Base-by-base conservation (phyloP, 2,113 vertebrate species). In the Tupaia tana region DNA sequence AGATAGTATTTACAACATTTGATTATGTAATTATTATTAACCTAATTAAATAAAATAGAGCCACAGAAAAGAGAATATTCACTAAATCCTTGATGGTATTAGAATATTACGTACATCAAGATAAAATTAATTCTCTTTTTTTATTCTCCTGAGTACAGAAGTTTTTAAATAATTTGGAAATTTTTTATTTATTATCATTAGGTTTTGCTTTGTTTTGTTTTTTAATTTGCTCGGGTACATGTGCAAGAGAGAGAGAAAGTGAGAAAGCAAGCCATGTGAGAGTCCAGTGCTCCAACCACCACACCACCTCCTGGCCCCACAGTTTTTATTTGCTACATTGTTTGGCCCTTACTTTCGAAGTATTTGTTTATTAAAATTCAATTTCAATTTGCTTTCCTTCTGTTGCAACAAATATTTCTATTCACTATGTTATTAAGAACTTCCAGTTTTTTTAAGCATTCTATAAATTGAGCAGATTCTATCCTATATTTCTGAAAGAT, bases 321-420 rank as follows among this genome's bases (percentile, higher is more conserved):
- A 86, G 8, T 63, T 91, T 86, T 86, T 61, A 83, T 78, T 89
- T 89, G 31, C 34, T 74, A 52, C 24, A 58, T n/a, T 88, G 52
- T 34, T 82, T 31, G n/a, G 1, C 25, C 27, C 90, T 58, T 16
- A 43, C 24, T 61, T 87, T 78, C n/a, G 34, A 34, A 2, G 14
- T 56, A 34, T 63, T 66, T 93, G 6, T 63, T 93, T 79, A 13
- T 63, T 73, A 84, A 59, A 43, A 69, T 52, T 90, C 14, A 29
- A 61, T 74, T 93, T 91, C 7, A 63, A 58, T 79, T 83, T 95
- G 22, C 0, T 90, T 9, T 29, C 54, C 16, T 66, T 64, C 14
- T 82, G 6, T 29, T 58, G 3, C 8, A 83, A 71, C 14, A 86
- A 54, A 56, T 58, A 88, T 31, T 66, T 20, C n/a, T 69, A 10